Conservation (phyloP, 2,888 invertebrate genomes). For the Zygaena filipendulae region DNA sequence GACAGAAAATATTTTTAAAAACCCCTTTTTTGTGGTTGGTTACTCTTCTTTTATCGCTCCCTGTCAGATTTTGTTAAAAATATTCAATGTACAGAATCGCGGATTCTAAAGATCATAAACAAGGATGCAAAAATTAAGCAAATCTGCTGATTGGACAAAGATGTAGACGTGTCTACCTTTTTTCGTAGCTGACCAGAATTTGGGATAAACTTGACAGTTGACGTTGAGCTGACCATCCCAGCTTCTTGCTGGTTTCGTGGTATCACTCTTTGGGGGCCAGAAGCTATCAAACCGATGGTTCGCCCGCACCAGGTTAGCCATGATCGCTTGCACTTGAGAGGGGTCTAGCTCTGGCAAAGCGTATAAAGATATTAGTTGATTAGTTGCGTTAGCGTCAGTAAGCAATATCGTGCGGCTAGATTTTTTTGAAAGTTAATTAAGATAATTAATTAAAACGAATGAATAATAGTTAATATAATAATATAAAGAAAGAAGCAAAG, state of each 20-base stretch:
- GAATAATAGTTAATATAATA: not conserved
- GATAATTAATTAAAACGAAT: not conserved
- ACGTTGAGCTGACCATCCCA: constrained; percentile 49
- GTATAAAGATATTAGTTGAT: constrained; percentile 17
- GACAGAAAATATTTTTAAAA: no score
- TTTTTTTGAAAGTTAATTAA: not conserved
- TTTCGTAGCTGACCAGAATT: constrained; percentile 49
- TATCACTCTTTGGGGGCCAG: constrained; percentile 44
- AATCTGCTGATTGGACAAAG: no score
- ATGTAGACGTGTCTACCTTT: constrained; percentile 51
- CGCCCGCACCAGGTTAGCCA: constrained; percentile 44
- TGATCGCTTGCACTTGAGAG: constrained; percentile 52
- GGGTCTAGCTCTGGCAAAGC: constrained; percentile 58
- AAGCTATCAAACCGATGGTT: constrained; percentile 41
- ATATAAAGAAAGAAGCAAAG: constrained; percentile 2
- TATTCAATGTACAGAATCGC: no score
- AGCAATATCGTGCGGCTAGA: no score
- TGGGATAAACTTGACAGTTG: constrained; percentile 37
- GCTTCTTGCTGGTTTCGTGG: constrained; percentile 30
- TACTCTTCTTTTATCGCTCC: no score
- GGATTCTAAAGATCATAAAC: no score
- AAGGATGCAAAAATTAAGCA: no score
- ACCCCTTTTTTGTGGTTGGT: no score
- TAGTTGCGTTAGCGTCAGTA: constrained; percentile 33
- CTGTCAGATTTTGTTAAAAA: no score